Evolutionary conservation across 2,113 vertebrate genomes (phyloP).

Genomic region (Brachypodius melanocephalos): DNA sequence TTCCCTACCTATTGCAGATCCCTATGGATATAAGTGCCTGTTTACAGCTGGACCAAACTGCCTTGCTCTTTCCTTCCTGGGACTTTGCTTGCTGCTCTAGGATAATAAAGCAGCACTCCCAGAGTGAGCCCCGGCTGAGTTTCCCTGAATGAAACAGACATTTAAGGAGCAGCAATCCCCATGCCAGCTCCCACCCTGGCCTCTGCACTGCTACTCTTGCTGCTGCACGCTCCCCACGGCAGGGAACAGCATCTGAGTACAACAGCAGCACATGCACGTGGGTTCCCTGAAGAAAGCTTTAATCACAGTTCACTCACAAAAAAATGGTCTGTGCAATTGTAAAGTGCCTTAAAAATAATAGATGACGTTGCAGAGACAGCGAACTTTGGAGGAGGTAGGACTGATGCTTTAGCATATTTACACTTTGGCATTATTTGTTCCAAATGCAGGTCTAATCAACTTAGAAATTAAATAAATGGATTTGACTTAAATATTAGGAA

Average conservation of each 20-base stretch:
- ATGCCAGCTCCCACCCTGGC: not conserved
- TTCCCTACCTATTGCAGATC: constrained; percentile 20
- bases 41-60: constrained; percentile 4
- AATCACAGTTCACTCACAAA: not conserved
- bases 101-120: not conserved
- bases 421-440: not conserved
- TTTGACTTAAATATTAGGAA: not conserved
- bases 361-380: not conserved
- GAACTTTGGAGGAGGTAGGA: not conserved
- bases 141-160: constrained; percentile 40
- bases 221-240: not conserved
- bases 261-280: accelerated
- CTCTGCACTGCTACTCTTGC: not conserved
- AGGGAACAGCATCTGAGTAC: not conserved
- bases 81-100: not conserved
- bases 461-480: not conserved
- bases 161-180: constrained; percentile 22
- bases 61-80: not conserved
- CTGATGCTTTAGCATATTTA: not conserved
- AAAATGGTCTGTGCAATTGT: not conserved
- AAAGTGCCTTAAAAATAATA: not conserved
- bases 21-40: constrained; percentile 8
- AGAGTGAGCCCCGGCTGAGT: not conserved
- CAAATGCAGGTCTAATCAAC: not conserved
- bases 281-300: not conserved